phyloP scores from a whole-genome alignment of 2,113 vertebrate genomes.

The Chloroceryle aenea region DNA sequence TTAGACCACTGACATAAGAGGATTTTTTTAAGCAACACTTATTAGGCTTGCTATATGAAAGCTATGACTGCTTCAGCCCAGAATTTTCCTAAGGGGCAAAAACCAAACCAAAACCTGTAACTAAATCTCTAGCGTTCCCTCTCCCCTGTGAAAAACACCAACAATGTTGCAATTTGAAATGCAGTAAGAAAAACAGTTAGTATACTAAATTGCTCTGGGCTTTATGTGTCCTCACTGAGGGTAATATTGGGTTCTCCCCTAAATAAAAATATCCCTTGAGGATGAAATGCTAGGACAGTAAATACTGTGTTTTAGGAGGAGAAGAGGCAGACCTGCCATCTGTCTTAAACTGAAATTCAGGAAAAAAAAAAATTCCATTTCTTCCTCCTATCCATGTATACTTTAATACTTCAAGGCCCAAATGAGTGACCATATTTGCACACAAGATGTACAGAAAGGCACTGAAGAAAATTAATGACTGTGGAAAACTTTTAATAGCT shows the following conservation, averaged over 20 bases:
- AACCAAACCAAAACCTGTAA: conserved; percentile 2
- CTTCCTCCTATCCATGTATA: not conserved
- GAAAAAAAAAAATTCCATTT: not conserved
- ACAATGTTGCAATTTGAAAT: not conserved
- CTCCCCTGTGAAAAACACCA: not conserved
- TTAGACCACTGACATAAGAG: not conserved
- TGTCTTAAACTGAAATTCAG: not conserved
- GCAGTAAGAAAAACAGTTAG: conserved; percentile 8
- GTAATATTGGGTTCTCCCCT: not conserved
- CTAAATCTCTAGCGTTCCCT: not conserved
- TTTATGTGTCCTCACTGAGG: not conserved
- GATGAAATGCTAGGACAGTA: not conserved
- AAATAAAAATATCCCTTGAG: not conserved
- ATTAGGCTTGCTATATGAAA: conserved; percentile 1
- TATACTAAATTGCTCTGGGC: not conserved
- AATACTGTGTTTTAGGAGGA: not conserved
- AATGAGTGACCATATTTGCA: not conserved
- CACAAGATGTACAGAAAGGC: not conserved
- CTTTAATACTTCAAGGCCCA: not conserved
- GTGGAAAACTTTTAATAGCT: not conserved
- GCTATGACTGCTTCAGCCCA: not conserved
- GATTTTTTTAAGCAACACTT: not conserved
- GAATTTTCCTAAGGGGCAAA: conserved; percentile 10
- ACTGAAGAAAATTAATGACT: not conserved
- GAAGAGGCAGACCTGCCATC: not conserved